Conservation (phyloP, 1,140 invertebrate species). For the Tribolium madens region DNA sequence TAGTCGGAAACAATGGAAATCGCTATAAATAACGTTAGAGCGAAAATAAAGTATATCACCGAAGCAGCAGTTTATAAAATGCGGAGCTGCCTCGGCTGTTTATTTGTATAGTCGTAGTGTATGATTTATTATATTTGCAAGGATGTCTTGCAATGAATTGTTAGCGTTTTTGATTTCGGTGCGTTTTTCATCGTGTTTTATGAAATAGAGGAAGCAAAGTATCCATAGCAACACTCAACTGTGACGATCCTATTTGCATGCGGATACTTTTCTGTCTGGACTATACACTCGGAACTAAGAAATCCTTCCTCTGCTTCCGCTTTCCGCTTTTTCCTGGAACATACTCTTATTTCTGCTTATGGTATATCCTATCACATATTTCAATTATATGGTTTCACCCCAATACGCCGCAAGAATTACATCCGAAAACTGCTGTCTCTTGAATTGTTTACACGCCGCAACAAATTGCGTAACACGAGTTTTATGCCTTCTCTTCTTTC, state of each 20-base stretch:
- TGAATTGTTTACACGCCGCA: conserved; percentile 35
- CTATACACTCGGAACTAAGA: conserved; percentile 37
- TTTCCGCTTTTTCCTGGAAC: conserved; percentile 28
- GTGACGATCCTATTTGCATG: conserved; percentile 34
- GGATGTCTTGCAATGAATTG: conserved; percentile 43
- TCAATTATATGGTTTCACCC: conserved; percentile 40
- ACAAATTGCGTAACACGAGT: conserved; percentile 29
- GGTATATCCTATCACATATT: conserved; percentile 41
- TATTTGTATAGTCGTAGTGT: conserved; percentile 37
- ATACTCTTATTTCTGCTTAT: conserved; percentile 41
- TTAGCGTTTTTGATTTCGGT: conserved; percentile 40
- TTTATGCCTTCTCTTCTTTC: conserved; percentile 21
- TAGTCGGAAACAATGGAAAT: conserved; percentile 30
- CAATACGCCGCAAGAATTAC: conserved; percentile 37
- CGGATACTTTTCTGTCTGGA: conserved; percentile 35
- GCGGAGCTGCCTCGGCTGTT: conserved; percentile 31
- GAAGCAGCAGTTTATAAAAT: conserved; percentile 42
- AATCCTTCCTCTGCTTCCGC: conserved; percentile 15
- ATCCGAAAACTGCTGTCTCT: conserved; percentile 36
- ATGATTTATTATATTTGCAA: conserved; percentile 37
- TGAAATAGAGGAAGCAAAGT: conserved; percentile 19
- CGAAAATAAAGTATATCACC: conserved; percentile 42
- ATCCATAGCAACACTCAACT: conserved; percentile 33
- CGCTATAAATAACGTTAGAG: conserved; percentile 40
- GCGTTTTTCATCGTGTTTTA: conserved; percentile 17